These are phyloP conservation scores for Branchellion lobata DNA, from an alignment of 2,888 invertebrate genomes.

Conservation along the genomic window DNA sequence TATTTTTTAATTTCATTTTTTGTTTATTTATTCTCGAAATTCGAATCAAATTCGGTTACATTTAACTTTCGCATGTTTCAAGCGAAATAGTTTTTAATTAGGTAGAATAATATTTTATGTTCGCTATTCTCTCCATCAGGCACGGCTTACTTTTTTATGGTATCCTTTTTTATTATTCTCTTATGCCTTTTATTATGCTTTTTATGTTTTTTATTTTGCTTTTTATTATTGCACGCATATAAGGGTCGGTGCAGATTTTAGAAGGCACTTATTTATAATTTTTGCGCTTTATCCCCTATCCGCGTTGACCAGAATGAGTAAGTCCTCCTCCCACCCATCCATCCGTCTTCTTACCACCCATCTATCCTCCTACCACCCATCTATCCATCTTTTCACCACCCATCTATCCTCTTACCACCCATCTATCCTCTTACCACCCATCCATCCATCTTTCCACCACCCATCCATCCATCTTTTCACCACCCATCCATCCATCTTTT, in stretches of 20 bases:
- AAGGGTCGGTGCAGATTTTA: constrained; percentile 11
- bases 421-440: too few relatives aligned
- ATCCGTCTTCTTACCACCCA: not conserved
- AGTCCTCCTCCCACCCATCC: not conserved
- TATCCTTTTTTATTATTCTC: not conserved
- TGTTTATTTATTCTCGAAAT: not conserved
- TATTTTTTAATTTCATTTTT: not conserved
- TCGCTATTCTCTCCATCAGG: not conserved
- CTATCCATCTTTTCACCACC: too few relatives aligned
- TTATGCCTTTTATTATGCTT: not conserved
- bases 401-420: too few relatives aligned
- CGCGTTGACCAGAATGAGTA: constrained; percentile 39
- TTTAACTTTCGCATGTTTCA: too few relatives aligned
- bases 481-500: too few relatives aligned
- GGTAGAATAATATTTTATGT: too few relatives aligned
- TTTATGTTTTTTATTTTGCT: too few relatives aligned
- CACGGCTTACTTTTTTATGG: not conserved
- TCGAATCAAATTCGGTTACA: not conserved
- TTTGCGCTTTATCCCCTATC: constrained; percentile 33
- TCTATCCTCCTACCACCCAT: too few relatives aligned
- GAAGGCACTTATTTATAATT: constrained; percentile 38
- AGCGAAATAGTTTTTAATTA: too few relatives aligned
- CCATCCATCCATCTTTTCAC: too few relatives aligned
- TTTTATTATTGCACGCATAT: constrained; percentile 13
- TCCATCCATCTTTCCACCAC: too few relatives aligned